These are phyloP conservation scores for Drosophila truncata DNA, from an alignment of 1,140 invertebrate genomes.

Conservation along the genomic window DNA sequence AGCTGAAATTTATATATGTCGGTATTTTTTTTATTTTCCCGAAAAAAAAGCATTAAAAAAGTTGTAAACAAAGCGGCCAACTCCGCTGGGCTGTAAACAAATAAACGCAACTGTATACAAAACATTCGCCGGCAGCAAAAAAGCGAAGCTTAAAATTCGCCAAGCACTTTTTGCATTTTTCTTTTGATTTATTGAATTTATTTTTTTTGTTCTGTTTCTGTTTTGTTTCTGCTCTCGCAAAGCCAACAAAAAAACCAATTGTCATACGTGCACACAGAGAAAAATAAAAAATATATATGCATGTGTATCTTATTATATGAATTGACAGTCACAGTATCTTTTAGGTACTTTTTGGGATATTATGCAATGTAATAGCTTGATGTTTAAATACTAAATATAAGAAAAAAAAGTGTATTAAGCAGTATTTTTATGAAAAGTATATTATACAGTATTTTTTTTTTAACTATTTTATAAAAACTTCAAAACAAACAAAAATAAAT, in stretches of 20 bases:
- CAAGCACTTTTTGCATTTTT: slow-evolving; percentile 48
- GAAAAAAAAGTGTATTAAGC: no score
- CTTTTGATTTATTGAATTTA: slow-evolving; percentile 57
- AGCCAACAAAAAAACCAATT: slow-evolving; percentile 49
- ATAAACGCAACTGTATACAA: slow-evolving; percentile 48
- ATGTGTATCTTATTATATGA: neutral
- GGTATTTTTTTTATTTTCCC: slow-evolving; percentile 25
- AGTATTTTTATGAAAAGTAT: no score
- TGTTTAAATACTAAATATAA: no score
- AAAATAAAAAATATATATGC: neutral
- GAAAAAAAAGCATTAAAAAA: slow-evolving; percentile 36
- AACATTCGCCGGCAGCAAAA: slow-evolving; percentile 45
- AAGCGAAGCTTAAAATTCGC: slow-evolving; percentile 39
- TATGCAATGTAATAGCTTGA: no score
- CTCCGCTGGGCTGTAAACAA: slow-evolving; percentile 56
- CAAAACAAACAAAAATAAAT: no score
- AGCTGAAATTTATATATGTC: slow-evolving; percentile 40
- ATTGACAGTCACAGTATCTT: neutral
- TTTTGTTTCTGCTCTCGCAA: slow-evolving; percentile 17
- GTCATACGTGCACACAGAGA: slow-evolving; percentile 34
- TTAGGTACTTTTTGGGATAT: neutral
- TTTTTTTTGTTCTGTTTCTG: slow-evolving; percentile 36
- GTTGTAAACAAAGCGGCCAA: slow-evolving; percentile 55
- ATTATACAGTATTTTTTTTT: no score
- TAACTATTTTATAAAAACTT: no score